Evolutionary conservation across 1,140 invertebrate species (phyloP), one percentile per base, ranked within the genome.

Genomic region (Leucophenga varia): DNA sequence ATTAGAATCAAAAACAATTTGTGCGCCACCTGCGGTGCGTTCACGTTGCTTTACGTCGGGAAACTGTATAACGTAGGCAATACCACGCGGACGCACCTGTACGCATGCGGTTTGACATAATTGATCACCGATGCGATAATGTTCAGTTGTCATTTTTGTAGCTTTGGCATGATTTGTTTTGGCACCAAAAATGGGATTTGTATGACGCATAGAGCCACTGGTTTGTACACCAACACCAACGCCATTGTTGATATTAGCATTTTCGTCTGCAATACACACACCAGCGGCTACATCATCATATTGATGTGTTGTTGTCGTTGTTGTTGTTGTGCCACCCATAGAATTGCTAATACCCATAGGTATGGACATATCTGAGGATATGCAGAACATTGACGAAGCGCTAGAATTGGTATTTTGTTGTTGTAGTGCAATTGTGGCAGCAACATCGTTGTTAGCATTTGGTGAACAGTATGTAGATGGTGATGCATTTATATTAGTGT

Each of bases 361-460:
- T 43, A 74, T 58, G 9, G 71, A 74, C 43, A 71, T 59, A 16
- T 73, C 71, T 2, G 71, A 73, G 19, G 71, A 74, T 7, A 67
- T 53, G 41, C 64, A 69, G 40, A 71, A 28, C 35, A 70, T 46
- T n/a, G 70, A 73, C 3, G 67, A 54, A 1, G 50, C 34, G 4
- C 49, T 42, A 6, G 43, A 28, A n/a, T 38, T 41, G 18, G 22
- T 25, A 25, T 25, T 40, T 22, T 6, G 39, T 39, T 9, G 43
- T 34, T n/a, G 47, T 47, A 20, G n/a, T 16, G 25, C 14, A 17
- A 32, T 31, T 44, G 19, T 25, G 13, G 19, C 10, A 16, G 20
- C 17, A 18, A 39, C 19, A 22, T 13, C 28, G n/a, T 40, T 17
- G 3, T 17, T 34, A 17, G 30, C 12, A 31, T 41, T 8, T 3